A percentile compares a stretch with the other conserved stretches of the same genome.
Conservation (phyloP, 2,113 vertebrate species). For the Passer domesticus region DNA sequence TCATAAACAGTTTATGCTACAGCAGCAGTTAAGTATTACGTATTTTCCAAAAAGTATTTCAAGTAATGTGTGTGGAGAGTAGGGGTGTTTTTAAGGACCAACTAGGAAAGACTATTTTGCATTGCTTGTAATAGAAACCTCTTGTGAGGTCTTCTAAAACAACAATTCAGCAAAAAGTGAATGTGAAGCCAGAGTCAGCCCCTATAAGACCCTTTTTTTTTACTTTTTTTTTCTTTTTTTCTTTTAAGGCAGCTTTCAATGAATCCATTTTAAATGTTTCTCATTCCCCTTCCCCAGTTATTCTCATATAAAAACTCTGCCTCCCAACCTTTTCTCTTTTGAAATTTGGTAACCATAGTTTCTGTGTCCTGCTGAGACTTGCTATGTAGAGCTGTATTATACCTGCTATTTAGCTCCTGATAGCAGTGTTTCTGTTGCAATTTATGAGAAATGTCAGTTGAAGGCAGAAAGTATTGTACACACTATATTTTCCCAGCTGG, state of each 20-base stretch:
- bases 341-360: conserved; percentile 79
- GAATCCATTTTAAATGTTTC: conserved; percentile 67
- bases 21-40: neutral
- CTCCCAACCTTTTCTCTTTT: conserved; percentile 39
- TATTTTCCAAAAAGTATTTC: conserved; percentile 25
- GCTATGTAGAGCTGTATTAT: conserved; percentile 75
- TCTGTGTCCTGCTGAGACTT: conserved; percentile 77
- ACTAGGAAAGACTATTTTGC: neutral
- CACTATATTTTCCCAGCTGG: conserved; percentile 85
- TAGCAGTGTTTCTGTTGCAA: conserved; percentile 83
- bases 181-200: conserved; percentile 33
- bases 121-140: conserved; percentile 55
- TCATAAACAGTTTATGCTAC: neutral
- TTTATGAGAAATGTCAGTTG: conserved; percentile 83
- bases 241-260: conserved; percentile 61
- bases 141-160: conserved; percentile 69
- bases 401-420: conserved; percentile 82
- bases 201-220: neutral
- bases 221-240: conserved; percentile 9
- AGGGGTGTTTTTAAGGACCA: neutral
- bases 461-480: conserved; percentile 81
- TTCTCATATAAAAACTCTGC: conserved; percentile 65
- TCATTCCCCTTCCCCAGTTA: neutral
- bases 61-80: neutral
- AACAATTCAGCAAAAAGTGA: conserved; percentile 65